Evolutionary conservation across 1,140 invertebrate species (phyloP), one percentile per base, ranked within the genome.

Genomic region (Zaprionus kolodkinae): DNA sequence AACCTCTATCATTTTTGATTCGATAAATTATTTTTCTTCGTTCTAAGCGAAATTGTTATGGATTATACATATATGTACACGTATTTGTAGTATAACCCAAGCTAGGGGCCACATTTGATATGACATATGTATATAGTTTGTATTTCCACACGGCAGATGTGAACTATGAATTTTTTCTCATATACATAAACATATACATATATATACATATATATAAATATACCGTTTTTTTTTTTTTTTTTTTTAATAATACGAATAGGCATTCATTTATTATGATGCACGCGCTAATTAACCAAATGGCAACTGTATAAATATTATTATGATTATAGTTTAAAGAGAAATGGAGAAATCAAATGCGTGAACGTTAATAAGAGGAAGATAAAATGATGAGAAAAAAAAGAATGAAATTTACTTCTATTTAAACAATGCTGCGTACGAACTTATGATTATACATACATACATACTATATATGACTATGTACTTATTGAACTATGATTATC

Each of bases 341-440:
- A 38, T n/a, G 35, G 15, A 21, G 12, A 45, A 27, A 60, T 60
- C 3, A 54, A 52, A 38, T 50, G 13, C 17, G 45, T 40, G 33
- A 56, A 45, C 3, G 12, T 25, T 12, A 25, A 38, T 25, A 40
- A 54, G 55, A 52, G 3, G 33, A 36, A 52, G 10, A 40, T 13
- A 30, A 30, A 30, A 30, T 30, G 17, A 57, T 33, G 35, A 55
- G 15, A 52, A 52, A 56, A 76, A 50, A 45, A 65, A 56, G 25
- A 61, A 62, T 33, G 38, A 57, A 72, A 72, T 85, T 73, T 78
- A 85, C 74, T 81, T 85, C 72, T 81, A 86, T 86, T 85, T 68
- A 66, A 43, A 86, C 48, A 89, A 81, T 89, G 90, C 90, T 91
- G 90, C 90, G 90, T 91, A 91, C 90, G 90, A 91, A 91, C 90